Evolutionary conservation across 2,113 vertebrate species (phyloP).

Genomic region (Pandion haliaetus): DNA sequence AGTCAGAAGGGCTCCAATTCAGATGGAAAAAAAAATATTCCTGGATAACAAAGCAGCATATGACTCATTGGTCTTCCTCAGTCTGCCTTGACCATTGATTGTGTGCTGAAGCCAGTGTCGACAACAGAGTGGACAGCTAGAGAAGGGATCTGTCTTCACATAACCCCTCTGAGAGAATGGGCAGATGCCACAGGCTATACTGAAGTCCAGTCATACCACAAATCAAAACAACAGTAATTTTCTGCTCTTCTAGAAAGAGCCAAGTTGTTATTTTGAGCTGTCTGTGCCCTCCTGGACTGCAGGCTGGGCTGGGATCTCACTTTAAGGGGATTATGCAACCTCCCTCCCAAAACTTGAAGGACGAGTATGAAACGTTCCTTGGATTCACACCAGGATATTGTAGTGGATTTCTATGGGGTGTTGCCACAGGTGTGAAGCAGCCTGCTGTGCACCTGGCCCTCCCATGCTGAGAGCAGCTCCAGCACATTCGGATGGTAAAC

Average conservation of each 20-base stretch:
- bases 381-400: not conserved
- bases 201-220: not conserved
- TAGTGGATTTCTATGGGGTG: not conserved
- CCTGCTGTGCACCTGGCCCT: not conserved
- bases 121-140: not conserved
- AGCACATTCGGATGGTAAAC: not conserved
- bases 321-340: not conserved
- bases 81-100: not conserved
- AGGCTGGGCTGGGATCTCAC: not conserved
- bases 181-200: not conserved
- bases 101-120: not conserved
- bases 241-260: not conserved
- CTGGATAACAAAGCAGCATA: constrained; percentile 9
- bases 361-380: not conserved
- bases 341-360: not conserved
- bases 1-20: not conserved
- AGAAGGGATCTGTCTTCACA: not conserved
- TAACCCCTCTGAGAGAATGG: not conserved
- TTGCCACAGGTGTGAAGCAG: not conserved
- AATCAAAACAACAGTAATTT: constrained; percentile 1
- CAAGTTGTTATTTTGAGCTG: not conserved
- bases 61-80: not conserved
- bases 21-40: not conserved
- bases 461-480: not conserved
- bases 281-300: not conserved